Evolutionary conservation across 2,113 vertebrate genomes (phyloP).

Genomic region (Myxocyprinus asiaticus): DNA sequence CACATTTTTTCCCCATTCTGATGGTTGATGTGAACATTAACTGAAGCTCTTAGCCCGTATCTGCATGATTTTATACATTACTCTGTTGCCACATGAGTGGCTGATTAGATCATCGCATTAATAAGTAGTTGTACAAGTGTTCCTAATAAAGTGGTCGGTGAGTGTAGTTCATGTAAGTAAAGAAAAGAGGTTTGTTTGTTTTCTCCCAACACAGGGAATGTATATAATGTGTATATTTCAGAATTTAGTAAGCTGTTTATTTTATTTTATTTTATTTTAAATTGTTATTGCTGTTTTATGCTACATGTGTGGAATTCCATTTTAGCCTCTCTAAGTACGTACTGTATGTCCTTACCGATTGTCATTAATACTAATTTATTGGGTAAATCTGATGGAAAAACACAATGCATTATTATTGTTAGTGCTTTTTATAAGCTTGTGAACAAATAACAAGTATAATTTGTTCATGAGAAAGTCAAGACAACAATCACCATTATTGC

Average conservation of each 20-base stretch:
- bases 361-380: constrained; percentile 45
- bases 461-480: constrained; percentile 59
- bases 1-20: too few relatives aligned
- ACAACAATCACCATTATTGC: constrained; percentile 79
- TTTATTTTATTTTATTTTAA: constrained; percentile 50
- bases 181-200: constrained; percentile 33
- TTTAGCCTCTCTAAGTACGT: constrained; percentile 50
- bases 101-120: too few relatives aligned
- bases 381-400: constrained; percentile 50
- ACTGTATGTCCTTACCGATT: constrained; percentile 1
- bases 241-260: constrained; percentile 49
- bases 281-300: constrained; percentile 45
- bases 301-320: constrained; percentile 39
- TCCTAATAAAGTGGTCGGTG: too few relatives aligned
- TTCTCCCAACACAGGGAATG: constrained; percentile 63
- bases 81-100: too few relatives aligned
- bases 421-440: constrained; percentile 60
- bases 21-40: too few relatives aligned
- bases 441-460: constrained; percentile 24
- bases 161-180: constrained; percentile 18
- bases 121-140: too few relatives aligned
- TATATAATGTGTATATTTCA: constrained; percentile 74
- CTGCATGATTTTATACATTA: too few relatives aligned
- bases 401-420: constrained; percentile 65
- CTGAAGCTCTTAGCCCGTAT: too few relatives aligned